These are phyloP conservation scores for Enteromius mattozi DNA, from an alignment of 2,797 vertebrate genomes.

Conservation along the genomic window DNA sequence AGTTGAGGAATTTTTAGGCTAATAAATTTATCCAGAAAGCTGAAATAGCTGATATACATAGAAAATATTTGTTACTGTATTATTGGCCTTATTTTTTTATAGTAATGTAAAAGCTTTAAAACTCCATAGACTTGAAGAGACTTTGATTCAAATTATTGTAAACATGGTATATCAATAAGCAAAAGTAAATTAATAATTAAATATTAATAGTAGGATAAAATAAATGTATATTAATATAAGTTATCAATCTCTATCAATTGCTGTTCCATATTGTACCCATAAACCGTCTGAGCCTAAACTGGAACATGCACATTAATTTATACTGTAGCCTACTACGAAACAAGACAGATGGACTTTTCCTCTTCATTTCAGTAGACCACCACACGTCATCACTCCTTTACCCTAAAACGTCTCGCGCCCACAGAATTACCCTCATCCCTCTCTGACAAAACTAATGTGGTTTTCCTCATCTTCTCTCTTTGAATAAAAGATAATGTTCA, in stretches of 20 bases:
- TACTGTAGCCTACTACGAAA: neutral
- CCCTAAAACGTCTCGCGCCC: neutral
- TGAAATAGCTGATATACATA: neutral
- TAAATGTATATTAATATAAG: no score
- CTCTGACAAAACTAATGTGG: constrained; percentile 1
- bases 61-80: neutral
- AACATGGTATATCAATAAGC: no score
- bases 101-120: neutral
- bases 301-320: neutral
- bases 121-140: neutral
- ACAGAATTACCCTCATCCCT: constrained; percentile 1
- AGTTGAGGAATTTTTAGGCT: neutral
- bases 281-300: neutral
- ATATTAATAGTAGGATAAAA: no score
- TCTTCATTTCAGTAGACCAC: neutral
- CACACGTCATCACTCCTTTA: neutral
- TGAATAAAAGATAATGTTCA: neutral
- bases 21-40: neutral
- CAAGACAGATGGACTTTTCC: neutral
- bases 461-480: neutral
- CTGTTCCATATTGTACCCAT: neutral
- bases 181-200: neutral
- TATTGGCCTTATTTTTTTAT: neutral
- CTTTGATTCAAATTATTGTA: neutral
- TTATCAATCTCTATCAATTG: neutral